These are phyloP conservation scores for Volucella bombylans DNA, from an alignment of 2,888 invertebrate genomes.

Conservation along the genomic window DNA sequence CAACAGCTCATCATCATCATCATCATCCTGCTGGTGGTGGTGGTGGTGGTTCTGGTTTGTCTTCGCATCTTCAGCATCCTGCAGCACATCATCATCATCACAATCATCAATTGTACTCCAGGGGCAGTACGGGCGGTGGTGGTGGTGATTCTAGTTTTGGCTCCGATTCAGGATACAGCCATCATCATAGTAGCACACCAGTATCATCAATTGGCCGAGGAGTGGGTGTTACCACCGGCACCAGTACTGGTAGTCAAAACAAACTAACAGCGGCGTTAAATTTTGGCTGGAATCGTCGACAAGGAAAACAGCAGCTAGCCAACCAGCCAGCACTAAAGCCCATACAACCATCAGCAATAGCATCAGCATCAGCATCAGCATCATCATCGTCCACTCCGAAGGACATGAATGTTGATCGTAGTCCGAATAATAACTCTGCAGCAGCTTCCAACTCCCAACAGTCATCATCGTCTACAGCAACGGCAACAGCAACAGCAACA, in stretches of 20 bases:
- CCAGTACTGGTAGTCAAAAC: conserved; percentile 75
- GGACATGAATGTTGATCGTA: conserved; percentile 66
- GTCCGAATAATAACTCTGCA: conserved; percentile 79
- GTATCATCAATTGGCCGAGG: conserved; percentile 81
- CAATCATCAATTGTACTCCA: conserved; percentile 69
- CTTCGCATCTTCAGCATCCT: conserved; percentile 44
- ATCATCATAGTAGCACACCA: conserved; percentile 82
- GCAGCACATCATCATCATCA: conserved; percentile 65
- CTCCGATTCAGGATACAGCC: conserved; percentile 93
- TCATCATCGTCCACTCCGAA: conserved; percentile 38
- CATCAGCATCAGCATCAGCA: conserved; percentile 33
- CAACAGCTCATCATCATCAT: conserved; percentile 64
- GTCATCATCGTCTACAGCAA: conserved; percentile 76
- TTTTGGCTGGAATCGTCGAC: conserved; percentile 79
- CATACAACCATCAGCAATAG: conserved; percentile 49
- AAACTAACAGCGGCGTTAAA: conserved; percentile 79
- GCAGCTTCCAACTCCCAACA: conserved; percentile 24
- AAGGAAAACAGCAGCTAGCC: conserved; percentile 65
- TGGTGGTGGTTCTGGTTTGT: no score
- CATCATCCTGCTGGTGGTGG: conserved; percentile 25
- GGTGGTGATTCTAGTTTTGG: conserved; percentile 89
- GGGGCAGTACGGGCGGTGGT: conserved; percentile 76
- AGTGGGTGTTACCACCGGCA: conserved; percentile 74
- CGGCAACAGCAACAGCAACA: conserved; percentile 62
- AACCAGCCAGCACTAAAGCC: conserved; percentile 48